phyloP scores from a whole-genome alignment of 2,797 vertebrate species.

The Syngnathus acus region DNA sequence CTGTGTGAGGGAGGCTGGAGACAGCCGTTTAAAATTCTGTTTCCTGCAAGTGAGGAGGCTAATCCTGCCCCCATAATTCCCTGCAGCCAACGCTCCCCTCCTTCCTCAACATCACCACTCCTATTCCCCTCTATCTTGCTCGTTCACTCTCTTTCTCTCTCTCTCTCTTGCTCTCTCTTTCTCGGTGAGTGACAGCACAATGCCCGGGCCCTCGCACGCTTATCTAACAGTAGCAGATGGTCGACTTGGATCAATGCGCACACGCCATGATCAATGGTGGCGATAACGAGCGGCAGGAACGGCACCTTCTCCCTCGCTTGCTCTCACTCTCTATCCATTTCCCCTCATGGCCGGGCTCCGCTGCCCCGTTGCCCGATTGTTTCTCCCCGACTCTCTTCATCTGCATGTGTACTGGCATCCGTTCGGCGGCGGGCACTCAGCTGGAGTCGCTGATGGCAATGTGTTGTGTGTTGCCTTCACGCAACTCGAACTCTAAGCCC shows the following conservation, averaged over 20 bases:
- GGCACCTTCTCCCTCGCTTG: conserved; percentile 80
- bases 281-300: conserved; percentile 99
- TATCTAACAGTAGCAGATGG: conserved; percentile 99
- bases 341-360: conserved; percentile 64
- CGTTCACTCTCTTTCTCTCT: conserved; percentile 59
- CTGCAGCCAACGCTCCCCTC: conserved; percentile 99
- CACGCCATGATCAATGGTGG: conserved; percentile 99
- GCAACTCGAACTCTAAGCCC: conserved; percentile 54
- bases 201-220: conserved; percentile 99
- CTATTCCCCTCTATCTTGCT: conserved; percentile 73
- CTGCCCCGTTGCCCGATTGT: conserved; percentile 71
- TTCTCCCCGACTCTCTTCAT: conserved; percentile 60
- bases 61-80: conserved; percentile 99
- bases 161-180: conserved; percentile 62
- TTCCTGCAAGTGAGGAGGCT: conserved; percentile 99
- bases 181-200: conserved; percentile 98
- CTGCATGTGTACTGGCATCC: conserved; percentile 72
- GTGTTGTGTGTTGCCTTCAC: conserved; percentile 49
- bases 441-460: conserved; percentile 49
- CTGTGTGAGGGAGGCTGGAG: conserved; percentile 72
- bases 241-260: conserved; percentile 99
- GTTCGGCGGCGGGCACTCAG: conserved; percentile 43
- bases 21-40: conserved; percentile 99
- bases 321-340: conserved; percentile 67
- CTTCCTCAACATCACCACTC: conserved; percentile 79